Evolutionary conservation across 2,113 vertebrate species (phyloP).

Genomic region (Campylomormyrus tamandua): DNA sequence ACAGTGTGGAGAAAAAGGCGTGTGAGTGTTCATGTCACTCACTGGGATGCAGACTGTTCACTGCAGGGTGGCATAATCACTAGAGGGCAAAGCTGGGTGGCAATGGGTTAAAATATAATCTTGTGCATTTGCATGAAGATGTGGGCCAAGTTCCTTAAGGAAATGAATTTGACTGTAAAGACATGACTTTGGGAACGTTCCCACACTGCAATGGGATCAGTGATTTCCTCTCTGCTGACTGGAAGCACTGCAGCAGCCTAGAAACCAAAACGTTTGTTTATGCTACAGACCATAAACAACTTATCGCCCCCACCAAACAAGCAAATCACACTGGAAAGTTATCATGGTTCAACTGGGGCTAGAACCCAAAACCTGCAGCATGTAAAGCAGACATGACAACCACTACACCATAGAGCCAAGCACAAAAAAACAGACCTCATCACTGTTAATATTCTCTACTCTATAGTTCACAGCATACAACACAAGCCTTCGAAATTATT

Average conservation of each 20-base stretch:
- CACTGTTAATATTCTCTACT: neutral
- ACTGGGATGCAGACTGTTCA: neutral
- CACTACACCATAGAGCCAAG: neutral
- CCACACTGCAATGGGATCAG: neutral
- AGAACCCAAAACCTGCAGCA: neutral
- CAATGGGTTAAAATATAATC: neutral
- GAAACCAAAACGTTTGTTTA: neutral
- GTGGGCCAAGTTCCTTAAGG: neutral
- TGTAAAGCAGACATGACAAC: neutral
- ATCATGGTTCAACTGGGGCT: neutral
- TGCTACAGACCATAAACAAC: neutral
- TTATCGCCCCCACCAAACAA: neutral
- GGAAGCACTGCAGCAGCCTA: neutral
- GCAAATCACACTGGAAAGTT: neutral
- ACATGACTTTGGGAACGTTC: neutral
- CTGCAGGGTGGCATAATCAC: too few relatives aligned
- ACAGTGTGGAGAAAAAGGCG: neutral
- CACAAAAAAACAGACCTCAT: neutral
- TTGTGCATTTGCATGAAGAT: neutral
- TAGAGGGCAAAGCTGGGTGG: too few relatives aligned
- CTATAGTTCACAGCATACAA: neutral
- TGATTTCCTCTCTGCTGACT: neutral
- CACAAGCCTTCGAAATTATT: neutral
- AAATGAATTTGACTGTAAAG: neutral
- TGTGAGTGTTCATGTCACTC: too few relatives aligned